Conservation (phyloP, 1,140 invertebrate genomes). For the Aethina tumida region DNA sequence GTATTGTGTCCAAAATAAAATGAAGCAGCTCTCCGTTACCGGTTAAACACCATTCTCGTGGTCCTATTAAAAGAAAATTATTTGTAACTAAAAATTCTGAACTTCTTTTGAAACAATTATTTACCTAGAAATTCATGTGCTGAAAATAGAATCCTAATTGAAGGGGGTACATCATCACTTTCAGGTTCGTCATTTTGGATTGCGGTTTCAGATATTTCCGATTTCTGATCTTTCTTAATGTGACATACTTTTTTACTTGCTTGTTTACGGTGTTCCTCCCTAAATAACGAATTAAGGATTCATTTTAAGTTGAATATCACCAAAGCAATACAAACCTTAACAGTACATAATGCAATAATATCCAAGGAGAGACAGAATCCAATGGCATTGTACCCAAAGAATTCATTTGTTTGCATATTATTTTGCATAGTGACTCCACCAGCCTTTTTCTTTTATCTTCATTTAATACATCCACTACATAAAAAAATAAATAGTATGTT, state of each 20-base stretch:
- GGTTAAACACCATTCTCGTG: constrained; percentile 59
- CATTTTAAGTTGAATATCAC: neutral
- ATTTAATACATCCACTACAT: constrained; percentile 43
- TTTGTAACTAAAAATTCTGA: constrained; percentile 2
- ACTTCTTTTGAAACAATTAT: constrained; percentile 13
- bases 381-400: constrained; percentile 54
- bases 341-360: constrained; percentile 69
- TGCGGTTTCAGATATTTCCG: constrained; percentile 9
- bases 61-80: constrained; percentile 20
- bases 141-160: constrained; percentile 68
- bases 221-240: constrained; percentile 19
- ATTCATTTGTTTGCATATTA: constrained; percentile 65
- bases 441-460: constrained; percentile 49
- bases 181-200: constrained; percentile 18
- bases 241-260: constrained; percentile 35
- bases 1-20: constrained; percentile 64
- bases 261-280: constrained; percentile 41
- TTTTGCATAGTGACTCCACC: constrained; percentile 63
- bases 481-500: constrained; percentile 25
- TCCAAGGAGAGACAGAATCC: constrained; percentile 68
- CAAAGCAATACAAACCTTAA: constrained; percentile 45
- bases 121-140: constrained; percentile 78
- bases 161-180: constrained; percentile 53
- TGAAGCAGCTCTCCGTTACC: constrained; percentile 67
- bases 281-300: constrained; percentile 12